These are phyloP conservation scores for Arizona elegans DNA, from an alignment of 2,113 vertebrate species.

Conservation along the genomic window DNA sequence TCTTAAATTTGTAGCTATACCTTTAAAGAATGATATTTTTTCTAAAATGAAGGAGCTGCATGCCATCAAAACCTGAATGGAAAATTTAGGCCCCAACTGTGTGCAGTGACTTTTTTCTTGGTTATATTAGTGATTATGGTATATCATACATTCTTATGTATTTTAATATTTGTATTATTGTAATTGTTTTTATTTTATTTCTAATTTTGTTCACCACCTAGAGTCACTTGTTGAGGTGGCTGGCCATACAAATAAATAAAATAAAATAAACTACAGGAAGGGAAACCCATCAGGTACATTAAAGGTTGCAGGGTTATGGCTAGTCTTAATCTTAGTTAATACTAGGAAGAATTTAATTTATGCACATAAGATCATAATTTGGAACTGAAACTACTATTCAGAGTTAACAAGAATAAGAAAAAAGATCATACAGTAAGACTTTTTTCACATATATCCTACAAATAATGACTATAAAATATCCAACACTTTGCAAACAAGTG, in stretches of 20 bases:
- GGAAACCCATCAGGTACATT: not conserved
- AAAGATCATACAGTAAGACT: not conserved
- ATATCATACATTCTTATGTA: not conserved
- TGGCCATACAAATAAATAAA: not conserved
- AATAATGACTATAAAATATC: not conserved
- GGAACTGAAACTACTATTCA: not conserved
- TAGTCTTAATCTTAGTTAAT: not conserved
- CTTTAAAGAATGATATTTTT: not conserved
- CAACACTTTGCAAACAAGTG: conserved; percentile 3
- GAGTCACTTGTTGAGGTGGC: not conserved
- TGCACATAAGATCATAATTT: not conserved
- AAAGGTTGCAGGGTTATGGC: not conserved
- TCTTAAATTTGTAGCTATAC: not conserved
- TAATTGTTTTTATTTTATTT: not conserved
- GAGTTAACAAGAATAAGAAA: conserved; percentile 5
- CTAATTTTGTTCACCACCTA: not conserved
- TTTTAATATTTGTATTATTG: not conserved
- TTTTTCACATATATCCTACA: conserved; percentile 8
- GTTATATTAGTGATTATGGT: not conserved
- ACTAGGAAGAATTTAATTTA: not conserved
- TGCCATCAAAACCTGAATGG: not conserved
- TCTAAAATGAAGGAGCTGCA: not conserved
- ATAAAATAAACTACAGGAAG: not conserved
- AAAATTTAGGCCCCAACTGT: not conserved
- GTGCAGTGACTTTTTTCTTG: not conserved